A percentile compares a stretch with the other conserved stretches of the same genome.
These are phyloP conservation scores for Oreochromis mossambicus DNA, from an alignment of 2,797 vertebrate species.

Conservation along the genomic window DNA sequence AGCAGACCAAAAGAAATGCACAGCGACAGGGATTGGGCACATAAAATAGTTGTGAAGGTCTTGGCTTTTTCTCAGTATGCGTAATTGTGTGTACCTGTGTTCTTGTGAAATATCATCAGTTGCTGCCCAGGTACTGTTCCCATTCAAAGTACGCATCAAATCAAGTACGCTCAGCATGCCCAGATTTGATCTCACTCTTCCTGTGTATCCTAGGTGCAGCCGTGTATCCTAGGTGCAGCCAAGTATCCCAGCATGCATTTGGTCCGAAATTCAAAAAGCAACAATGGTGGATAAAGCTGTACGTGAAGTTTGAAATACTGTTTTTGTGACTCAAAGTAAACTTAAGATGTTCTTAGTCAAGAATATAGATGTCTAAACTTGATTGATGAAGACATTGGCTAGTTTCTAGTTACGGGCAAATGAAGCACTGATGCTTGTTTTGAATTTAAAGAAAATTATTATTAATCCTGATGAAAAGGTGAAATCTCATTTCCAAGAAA, in stretches of 20 bases:
- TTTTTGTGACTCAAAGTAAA: neutral
- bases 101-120: no score
- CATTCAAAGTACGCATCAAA: no score
- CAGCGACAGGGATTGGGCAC: no score
- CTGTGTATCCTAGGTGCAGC: neutral
- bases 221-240: neutral
- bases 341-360: no score
- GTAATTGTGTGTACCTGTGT: no score
- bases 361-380: neutral
- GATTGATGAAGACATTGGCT: neutral
- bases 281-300: neutral
- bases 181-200: neutral
- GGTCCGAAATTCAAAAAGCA: neutral
- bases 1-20: neutral
- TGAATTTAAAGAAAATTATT: neutral
- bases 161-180: neutral
- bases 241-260: neutral
- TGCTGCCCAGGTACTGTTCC: no score
- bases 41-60: no score
- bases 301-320: neutral
- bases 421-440: neutral
- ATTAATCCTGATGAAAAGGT: neutral
- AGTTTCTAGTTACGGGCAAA: neutral
- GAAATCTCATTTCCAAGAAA: neutral
- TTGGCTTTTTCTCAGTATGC: no score